Percentiles rank a stretch among this genome's conserved stretches.
These are phyloP conservation scores for Acanthoscelides obtectus DNA, from an alignment of 2,888 invertebrate species.

Conservation along the genomic window DNA sequence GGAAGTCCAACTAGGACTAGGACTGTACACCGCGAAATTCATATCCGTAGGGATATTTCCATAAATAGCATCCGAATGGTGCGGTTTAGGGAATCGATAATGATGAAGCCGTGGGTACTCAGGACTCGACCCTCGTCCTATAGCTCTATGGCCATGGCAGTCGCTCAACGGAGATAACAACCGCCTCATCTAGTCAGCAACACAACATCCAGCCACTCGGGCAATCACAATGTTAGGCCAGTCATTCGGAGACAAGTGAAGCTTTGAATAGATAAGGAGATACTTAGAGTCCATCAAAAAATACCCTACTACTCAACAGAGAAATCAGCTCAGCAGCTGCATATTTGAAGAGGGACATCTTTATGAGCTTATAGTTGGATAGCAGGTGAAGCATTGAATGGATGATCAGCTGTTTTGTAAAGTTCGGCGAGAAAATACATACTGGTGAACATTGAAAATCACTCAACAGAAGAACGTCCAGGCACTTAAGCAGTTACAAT, in stretches of 20 bases:
- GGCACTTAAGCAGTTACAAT: too few relatives aligned
- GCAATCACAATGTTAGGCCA: neutral
- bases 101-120: neutral
- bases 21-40: neutral
- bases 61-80: neutral
- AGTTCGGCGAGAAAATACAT: too few relatives aligned
- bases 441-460: too few relatives aligned
- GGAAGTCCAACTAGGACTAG: neutral
- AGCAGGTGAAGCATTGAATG: too few relatives aligned
- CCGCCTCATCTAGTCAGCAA: neutral
- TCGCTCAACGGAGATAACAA: neutral
- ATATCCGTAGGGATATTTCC: neutral
- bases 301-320: too few relatives aligned
- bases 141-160: neutral
- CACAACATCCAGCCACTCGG: neutral
- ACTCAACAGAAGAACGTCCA: too few relatives aligned
- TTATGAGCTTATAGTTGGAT: too few relatives aligned
- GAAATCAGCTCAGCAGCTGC: too few relatives aligned
- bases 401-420: too few relatives aligned
- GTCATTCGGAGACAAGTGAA: neutral
- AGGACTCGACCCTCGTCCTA: neutral
- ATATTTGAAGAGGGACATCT: too few relatives aligned
- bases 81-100: neutral
- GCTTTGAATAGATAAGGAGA: neutral
- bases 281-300: too few relatives aligned